These are phyloP conservation scores for Morpho deidamia DNA, from an alignment of 2,888 invertebrate species.

Conservation along the genomic window DNA sequence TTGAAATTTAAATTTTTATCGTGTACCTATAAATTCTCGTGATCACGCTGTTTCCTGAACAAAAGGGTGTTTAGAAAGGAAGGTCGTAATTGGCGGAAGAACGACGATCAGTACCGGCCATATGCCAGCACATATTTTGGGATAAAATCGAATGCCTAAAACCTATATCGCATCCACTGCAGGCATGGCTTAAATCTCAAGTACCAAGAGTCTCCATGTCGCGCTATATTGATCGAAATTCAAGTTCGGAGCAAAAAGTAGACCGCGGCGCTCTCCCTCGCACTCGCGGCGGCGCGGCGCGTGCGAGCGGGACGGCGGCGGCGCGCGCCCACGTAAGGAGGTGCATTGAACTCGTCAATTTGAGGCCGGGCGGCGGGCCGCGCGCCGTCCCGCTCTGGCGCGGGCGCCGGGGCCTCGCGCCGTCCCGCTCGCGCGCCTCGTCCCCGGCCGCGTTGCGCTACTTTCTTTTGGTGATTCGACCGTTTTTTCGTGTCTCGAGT, in stretches of 20 bases:
- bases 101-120: too few relatives aligned
- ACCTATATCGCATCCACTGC: too few relatives aligned
- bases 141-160: too few relatives aligned
- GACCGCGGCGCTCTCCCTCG: slow-evolving; percentile 45
- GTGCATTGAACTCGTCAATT: slow-evolving; percentile 63
- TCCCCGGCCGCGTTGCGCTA: not conserved
- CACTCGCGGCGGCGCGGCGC: slow-evolving; percentile 23
- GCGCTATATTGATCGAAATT: slow-evolving; percentile 68
- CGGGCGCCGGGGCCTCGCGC: slow-evolving; percentile 37
- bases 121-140: too few relatives aligned
- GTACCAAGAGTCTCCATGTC: slow-evolving; percentile 48
- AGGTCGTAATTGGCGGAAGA: too few relatives aligned
- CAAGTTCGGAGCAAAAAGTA: slow-evolving; percentile 70
- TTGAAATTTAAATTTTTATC: too few relatives aligned
- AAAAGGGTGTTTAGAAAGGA: too few relatives aligned
- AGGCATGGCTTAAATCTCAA: slow-evolving; percentile 31
- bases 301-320: slow-evolving; percentile 44
- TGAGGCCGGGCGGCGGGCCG: slow-evolving; percentile 40
- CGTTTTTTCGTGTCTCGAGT: slow-evolving; percentile 12
- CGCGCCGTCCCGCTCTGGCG: slow-evolving; percentile 38
- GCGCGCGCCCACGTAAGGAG: slow-evolving; percentile 69
- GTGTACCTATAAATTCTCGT: too few relatives aligned
- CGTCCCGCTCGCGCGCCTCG: slow-evolving; percentile 1
- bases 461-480: slow-evolving; percentile 29
- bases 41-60: too few relatives aligned